phyloP scores from a whole-genome alignment of 2,113 vertebrate species.

The Archilochus colubris region DNA sequence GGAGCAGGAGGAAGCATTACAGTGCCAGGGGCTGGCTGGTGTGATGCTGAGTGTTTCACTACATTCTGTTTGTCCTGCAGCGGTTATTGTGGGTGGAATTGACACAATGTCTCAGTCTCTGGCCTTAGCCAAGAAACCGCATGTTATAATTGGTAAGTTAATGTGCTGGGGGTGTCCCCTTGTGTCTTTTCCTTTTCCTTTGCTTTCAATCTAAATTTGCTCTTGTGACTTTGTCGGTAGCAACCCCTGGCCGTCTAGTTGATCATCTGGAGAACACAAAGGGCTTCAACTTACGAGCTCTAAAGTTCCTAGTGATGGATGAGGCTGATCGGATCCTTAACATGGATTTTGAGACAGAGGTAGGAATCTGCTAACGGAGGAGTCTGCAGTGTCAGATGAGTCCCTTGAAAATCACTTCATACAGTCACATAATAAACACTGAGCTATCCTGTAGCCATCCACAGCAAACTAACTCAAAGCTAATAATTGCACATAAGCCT shows the following conservation, averaged over 20 bases:
- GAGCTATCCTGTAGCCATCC: neutral
- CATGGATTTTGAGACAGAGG: slow-evolving; percentile 99
- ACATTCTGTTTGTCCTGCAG: slow-evolving; percentile 70
- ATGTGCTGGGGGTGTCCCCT: neutral
- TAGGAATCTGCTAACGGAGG: slow-evolving; percentile 33
- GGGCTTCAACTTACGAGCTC: slow-evolving; percentile 90
- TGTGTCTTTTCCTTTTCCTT: neutral
- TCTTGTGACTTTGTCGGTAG: slow-evolving; percentile 62
- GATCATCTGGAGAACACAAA: slow-evolving; percentile 98
- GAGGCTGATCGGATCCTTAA: slow-evolving; percentile 97
- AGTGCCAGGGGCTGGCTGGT: neutral
- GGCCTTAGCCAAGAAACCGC: slow-evolving; percentile 95
- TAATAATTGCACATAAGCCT: neutral
- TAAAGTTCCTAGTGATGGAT: slow-evolving; percentile 97
- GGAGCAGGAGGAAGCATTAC: neutral
- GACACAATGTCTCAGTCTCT: slow-evolving; percentile 97
- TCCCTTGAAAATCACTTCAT: neutral
- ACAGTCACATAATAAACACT: neutral
- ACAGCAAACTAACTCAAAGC: neutral
- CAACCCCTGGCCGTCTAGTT: slow-evolving; percentile 92
- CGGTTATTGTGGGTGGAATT: slow-evolving; percentile 95
- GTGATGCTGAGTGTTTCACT: neutral
- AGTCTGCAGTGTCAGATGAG: neutral
- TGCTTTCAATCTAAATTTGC: neutral
- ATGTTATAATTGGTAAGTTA: slow-evolving; percentile 92